Evolutionary conservation across 2,113 vertebrate genomes (phyloP).

Genomic region (Oryzias melastigma): DNA sequence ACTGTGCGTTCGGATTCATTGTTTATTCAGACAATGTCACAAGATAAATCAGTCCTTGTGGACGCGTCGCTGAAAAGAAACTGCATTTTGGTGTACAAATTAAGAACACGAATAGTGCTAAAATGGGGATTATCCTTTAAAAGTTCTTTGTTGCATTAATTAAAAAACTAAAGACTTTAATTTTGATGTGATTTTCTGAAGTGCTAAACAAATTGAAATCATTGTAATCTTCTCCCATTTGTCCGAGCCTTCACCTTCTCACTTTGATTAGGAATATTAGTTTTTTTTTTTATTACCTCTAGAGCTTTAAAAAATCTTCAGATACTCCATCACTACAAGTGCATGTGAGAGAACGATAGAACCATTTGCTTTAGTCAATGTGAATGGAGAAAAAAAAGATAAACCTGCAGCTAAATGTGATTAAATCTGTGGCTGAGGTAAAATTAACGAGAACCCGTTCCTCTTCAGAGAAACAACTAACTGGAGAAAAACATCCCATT

Average conservation of each 20-base stretch:
- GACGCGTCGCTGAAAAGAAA: conserved; percentile 28
- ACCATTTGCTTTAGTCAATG: conserved; percentile 24
- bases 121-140: conserved; percentile 1
- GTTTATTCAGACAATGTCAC: conserved; percentile 17
- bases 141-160: conserved; percentile 2
- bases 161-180: conserved; percentile 14
- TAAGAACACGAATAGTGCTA: conserved; percentile 1
- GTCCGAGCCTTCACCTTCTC: conserved; percentile 13
- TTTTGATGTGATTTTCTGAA: conserved; percentile 14
- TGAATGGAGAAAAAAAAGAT: conserved; percentile 38
- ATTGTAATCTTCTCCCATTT: conserved; percentile 17
- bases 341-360: conserved; percentile 29
- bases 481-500: background rate
- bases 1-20: conserved; percentile 8
- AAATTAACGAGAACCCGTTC: conserved; percentile 17
- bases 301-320: conserved; percentile 45
- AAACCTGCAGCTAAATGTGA: conserved; percentile 31
- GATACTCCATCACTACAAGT: conserved; percentile 46
- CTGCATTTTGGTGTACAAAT: conserved; percentile 31
- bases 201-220: too few species aligned
- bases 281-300: conserved; percentile 34
- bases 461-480: background rate
- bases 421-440: conserved; percentile 40
- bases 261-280: conserved; percentile 51
- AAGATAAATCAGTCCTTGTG: conserved; percentile 37